Evolutionary conservation across 2,113 vertebrate species (phyloP).

Genomic region (Indicator maculatus): DNA sequence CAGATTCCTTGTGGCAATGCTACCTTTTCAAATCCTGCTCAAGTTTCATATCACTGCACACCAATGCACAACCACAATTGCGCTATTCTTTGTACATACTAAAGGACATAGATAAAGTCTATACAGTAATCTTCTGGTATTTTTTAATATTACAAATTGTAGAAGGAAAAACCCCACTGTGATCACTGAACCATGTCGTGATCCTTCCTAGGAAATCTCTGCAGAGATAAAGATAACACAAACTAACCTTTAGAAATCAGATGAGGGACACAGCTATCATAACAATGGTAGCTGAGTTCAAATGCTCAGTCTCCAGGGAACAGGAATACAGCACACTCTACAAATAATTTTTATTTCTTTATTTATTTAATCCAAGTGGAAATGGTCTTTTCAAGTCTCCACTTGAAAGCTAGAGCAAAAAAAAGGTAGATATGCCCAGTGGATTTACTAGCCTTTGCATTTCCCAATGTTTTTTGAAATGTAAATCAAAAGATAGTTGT

Average conservation of each 20-base stretch:
- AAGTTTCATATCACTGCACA: slow-evolving; percentile 76
- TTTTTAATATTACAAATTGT: slow-evolving; percentile 76
- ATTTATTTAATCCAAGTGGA: slow-evolving; percentile 48
- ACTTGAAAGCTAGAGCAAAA: neutral
- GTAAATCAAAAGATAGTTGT: neutral
- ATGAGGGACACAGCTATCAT: slow-evolving; percentile 64
- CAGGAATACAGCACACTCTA: neutral
- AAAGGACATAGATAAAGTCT: slow-evolving; percentile 67
- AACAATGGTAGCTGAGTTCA: slow-evolving; percentile 61
- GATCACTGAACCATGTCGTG: slow-evolving; percentile 70
- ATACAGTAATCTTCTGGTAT: slow-evolving; percentile 74
- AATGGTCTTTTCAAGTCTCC: neutral
- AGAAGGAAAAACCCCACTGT: slow-evolving; percentile 68
- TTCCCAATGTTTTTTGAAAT: neutral
- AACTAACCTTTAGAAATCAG: slow-evolving; percentile 71
- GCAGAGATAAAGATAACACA: slow-evolving; percentile 70
- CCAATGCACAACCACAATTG: slow-evolving; percentile 74
- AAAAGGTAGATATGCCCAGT: neutral
- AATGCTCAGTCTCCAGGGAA: slow-evolving; percentile 47
- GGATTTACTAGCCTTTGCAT: neutral
- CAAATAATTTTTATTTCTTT: slow-evolving; percentile 35
- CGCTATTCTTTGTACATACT: slow-evolving; percentile 65
- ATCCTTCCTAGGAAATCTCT: slow-evolving; percentile 71
- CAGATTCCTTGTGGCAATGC: slow-evolving; percentile 56
- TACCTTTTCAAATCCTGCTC: slow-evolving; percentile 68